phyloP scores from a whole-genome alignment of 2,113 vertebrate species.

The Oxygymnocypris stewartii region DNA sequence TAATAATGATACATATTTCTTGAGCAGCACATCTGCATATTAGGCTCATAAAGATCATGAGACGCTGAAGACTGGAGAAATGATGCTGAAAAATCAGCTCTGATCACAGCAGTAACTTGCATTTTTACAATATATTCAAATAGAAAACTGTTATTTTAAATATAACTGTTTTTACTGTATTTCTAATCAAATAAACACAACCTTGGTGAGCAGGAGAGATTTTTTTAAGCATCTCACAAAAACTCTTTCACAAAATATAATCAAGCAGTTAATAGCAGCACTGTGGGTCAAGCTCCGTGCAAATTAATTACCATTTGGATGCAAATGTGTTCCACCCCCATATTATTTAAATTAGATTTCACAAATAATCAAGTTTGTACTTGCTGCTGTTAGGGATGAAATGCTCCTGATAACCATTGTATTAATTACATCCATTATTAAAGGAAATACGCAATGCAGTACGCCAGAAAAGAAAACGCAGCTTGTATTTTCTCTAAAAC shows the following conservation, averaged over 20 bases:
- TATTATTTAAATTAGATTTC: not conserved
- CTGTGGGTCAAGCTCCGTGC: not conserved
- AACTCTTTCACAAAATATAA: not conserved
- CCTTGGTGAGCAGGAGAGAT: not conserved
- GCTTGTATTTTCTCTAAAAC: not conserved
- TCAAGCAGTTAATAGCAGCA: not conserved
- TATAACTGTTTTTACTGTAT: not conserved
- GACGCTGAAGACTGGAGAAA: not conserved
- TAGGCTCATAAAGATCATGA: not conserved
- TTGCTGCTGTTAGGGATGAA: not conserved
- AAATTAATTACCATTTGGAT: slow-evolving; percentile 2
- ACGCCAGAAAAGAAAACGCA: not conserved
- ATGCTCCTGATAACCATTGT: not conserved
- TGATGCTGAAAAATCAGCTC: not conserved
- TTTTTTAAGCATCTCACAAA: not conserved
- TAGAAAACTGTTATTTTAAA: not conserved
- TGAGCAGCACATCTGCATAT: not conserved
- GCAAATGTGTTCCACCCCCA: slow-evolving; percentile 3
- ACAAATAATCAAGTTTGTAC: slow-evolving; percentile 1
- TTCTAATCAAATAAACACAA: not conserved
- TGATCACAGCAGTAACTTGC: not conserved
- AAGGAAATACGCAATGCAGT: not conserved
- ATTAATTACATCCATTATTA: not conserved
- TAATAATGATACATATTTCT: not conserved
- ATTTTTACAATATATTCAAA: not conserved